phyloP scores from a whole-genome alignment of 2,797 vertebrate genomes.

The Galago senegalensis region DNA sequence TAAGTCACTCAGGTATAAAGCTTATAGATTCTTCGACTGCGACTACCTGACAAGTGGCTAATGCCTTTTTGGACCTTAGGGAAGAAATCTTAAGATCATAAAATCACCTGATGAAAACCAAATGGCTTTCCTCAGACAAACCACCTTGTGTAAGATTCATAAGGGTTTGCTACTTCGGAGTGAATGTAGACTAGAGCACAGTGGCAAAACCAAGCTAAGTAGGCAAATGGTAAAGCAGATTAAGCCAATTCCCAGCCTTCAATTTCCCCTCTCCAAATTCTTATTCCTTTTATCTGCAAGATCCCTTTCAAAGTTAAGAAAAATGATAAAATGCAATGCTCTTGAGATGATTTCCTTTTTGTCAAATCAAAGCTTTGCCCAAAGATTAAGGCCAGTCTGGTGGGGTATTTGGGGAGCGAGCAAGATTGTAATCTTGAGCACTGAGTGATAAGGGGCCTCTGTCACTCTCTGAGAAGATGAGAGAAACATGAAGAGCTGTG shows the following conservation, averaged over 20 bases:
- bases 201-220: background rate
- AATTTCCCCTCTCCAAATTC: background rate
- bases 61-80: conserved; percentile 10
- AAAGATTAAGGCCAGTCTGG: background rate
- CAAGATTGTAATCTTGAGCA: background rate
- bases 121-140: background rate
- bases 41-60: background rate
- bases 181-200: background rate
- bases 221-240: background rate
- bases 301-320: conserved; percentile 51
- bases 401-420: background rate
- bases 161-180: background rate
- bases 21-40: background rate
- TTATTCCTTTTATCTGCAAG: background rate
- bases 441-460: background rate
- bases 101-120: conserved; percentile 1
- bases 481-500: background rate
- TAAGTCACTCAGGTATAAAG: background rate
- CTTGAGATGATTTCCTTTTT: background rate
- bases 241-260: background rate
- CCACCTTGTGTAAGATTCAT: background rate
- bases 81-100: background rate
- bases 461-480: background rate
- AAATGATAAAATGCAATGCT: background rate
- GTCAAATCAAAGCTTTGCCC: conserved; percentile 44